Evolutionary conservation across 2,888 invertebrate species (phyloP).

Genomic region (Fabriciana adippe): DNA sequence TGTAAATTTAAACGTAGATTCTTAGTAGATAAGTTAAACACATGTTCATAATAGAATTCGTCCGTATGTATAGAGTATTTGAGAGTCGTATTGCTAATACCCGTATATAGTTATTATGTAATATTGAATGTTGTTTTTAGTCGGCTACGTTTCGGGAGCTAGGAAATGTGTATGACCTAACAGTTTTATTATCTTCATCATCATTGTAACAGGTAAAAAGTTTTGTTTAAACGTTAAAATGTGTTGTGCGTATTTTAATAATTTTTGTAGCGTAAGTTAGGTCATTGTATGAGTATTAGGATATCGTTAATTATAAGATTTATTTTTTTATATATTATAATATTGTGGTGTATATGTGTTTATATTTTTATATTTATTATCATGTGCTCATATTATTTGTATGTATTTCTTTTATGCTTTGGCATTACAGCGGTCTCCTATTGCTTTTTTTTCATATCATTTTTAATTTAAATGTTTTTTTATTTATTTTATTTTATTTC

Average conservation of each 20-base stretch:
- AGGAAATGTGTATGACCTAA: slow-evolving; percentile 52
- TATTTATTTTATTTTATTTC: background rate
- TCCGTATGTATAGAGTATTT: slow-evolving; percentile 24
- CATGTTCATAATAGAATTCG: slow-evolving; percentile 17
- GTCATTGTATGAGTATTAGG: slow-evolving; percentile 10
- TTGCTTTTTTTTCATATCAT: slow-evolving; percentile 8
- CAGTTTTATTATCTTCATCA: slow-evolving; percentile 48
- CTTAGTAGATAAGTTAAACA: background rate
- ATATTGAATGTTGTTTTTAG: slow-evolving; percentile 46
- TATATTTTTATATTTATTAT: slow-evolving; percentile 25
- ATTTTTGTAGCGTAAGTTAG: slow-evolving; percentile 32
- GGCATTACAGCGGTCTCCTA: slow-evolving; percentile 7
- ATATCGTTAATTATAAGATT: slow-evolving; percentile 1
- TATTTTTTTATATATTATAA: slow-evolving; percentile 13
- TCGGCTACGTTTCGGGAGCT: slow-evolving; percentile 51
- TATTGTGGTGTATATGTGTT: slow-evolving; percentile 24
- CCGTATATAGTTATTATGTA: slow-evolving; percentile 39
- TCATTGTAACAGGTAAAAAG: slow-evolving; percentile 49
- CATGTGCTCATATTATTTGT: slow-evolving; percentile 24
- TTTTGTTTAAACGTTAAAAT: slow-evolving; percentile 39
- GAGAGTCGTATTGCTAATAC: slow-evolving; percentile 24
- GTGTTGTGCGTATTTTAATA: slow-evolving; percentile 42
- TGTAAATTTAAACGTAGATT: slow-evolving; percentile 8
- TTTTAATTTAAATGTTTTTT: background rate
- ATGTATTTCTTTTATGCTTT: slow-evolving; percentile 25